Evolutionary conservation across 2,888 invertebrate species (phyloP), one percentile per base, ranked within the genome.

Genomic region (Eurytoma californica): DNA sequence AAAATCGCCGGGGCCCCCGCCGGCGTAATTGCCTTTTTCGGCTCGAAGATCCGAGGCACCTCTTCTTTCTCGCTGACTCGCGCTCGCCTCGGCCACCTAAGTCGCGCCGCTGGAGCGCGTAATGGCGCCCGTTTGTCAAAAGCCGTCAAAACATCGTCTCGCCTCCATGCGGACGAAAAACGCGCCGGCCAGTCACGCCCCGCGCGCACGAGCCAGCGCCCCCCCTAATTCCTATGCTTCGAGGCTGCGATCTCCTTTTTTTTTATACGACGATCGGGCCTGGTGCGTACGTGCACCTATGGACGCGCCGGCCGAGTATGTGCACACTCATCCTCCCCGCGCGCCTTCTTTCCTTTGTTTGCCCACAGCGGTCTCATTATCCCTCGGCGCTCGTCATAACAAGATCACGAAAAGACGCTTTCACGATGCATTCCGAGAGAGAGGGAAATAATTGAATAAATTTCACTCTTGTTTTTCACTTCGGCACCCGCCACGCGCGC

Each of bases 51-150:
- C 24, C 24, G 24, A 24, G 24, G 24, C 24, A 24, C 24, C 24
- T 39, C 39, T 39, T 39, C 82, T 80, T 80, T 82, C 76, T 69
- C 47, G 49, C 63, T 83, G 66, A 61, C 72, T 81, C 76, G 72
- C 47, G 28, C 55, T 30, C 14, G 65, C 78, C 69, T 75, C 80
- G 87, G 84, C 89, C 89, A 88, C 88, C 88, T 88, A 88, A 84
- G 87, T 87, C 84, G 88, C 84, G 76, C 85, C 80, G 86, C 84
- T n/a, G 85, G 86, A 80, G 82, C 58, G 53, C 79, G 85, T 88
- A 89, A 90, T 90, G 87, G 88, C 87, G 88, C 85, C 86, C 88
- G 89, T 89, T 90, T 89, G 89, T 90, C 89, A 89, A 89, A 89
- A 89, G 89, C 89, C 87, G 88, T 89, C 89, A 89, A 89, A 89